These are phyloP conservation scores for Gari tellinella DNA, from an alignment of 2,888 invertebrate genomes.

Conservation along the genomic window DNA sequence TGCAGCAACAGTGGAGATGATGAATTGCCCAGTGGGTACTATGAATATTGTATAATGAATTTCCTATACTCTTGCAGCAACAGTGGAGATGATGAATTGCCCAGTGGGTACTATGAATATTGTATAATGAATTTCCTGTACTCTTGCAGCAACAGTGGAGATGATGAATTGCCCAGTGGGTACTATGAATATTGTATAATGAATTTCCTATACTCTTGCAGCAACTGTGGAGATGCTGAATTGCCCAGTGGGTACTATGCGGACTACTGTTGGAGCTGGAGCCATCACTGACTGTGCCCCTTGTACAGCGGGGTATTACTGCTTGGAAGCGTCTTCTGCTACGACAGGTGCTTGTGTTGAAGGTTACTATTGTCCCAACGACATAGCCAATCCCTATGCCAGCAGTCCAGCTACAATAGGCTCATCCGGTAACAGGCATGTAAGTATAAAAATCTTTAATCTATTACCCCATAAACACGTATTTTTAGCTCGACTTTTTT, in stretches of 20 bases:
- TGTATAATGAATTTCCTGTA: not conserved
- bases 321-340: constrained; percentile 72
- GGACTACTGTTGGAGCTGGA: constrained; percentile 69
- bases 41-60: too few relatives aligned
- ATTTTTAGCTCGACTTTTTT: too few relatives aligned
- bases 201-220: constrained; percentile 44
- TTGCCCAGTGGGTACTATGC: constrained; percentile 81
- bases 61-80: too few relatives aligned
- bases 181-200: not conserved
- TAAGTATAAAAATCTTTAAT: too few relatives aligned
- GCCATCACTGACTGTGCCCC: constrained; percentile 78
- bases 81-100: not conserved
- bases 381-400: constrained; percentile 77
- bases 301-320: constrained; percentile 80
- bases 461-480: too few relatives aligned
- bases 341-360: constrained; percentile 72
- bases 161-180: not conserved
- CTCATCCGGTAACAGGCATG: constrained; percentile 79
- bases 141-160: constrained; percentile 71
- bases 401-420: constrained; percentile 76
- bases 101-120: not conserved
- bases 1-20: too few relatives aligned
- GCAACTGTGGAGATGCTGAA: constrained; percentile 80
- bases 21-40: too few relatives aligned
- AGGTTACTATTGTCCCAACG: constrained; percentile 82